phyloP scores from a whole-genome alignment of 2,113 vertebrate species.

The Chlamydotis undulata region DNA sequence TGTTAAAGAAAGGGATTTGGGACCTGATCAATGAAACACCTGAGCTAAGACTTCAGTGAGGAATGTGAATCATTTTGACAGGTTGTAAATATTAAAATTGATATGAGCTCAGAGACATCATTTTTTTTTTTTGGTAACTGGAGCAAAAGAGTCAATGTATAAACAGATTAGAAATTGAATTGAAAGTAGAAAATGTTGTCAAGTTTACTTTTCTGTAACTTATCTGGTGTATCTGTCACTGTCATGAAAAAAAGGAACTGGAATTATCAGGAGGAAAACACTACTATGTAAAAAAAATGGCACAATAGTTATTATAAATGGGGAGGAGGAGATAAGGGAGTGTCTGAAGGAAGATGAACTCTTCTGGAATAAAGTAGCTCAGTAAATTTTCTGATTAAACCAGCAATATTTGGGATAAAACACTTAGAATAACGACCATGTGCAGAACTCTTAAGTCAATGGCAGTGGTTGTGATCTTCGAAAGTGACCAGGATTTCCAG shows the following conservation, averaged over 20 bases:
- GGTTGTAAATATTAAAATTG: conserved; percentile 61
- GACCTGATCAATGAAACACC: conserved; percentile 47
- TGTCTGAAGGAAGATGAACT: background rate
- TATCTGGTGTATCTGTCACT: background rate
- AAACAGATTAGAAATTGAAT: conserved; percentile 44
- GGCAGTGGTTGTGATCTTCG: background rate
- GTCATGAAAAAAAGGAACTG: background rate
- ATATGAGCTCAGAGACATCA: conserved; percentile 8
- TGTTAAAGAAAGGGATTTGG: conserved; percentile 1
- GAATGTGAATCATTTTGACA: conserved; percentile 30
- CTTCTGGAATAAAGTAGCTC: background rate
- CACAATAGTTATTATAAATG: background rate
- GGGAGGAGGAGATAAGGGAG: background rate
- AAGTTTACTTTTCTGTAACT: conserved; percentile 33
- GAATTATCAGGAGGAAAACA: background rate
- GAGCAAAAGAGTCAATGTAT: conserved; percentile 32
- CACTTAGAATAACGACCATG: background rate
- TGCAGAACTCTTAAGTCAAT: background rate
- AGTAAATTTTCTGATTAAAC: background rate
- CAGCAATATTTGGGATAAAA: background rate
- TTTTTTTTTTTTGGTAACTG: conserved; percentile 26
- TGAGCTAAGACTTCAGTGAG: conserved; percentile 18
- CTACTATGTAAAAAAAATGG: background rate
- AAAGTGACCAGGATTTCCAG: background rate
- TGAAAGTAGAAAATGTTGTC: background rate